Evolutionary conservation across 2,888 invertebrate species (phyloP), one percentile per base, ranked within the genome.

Genomic region (Nycteola revayana): DNA sequence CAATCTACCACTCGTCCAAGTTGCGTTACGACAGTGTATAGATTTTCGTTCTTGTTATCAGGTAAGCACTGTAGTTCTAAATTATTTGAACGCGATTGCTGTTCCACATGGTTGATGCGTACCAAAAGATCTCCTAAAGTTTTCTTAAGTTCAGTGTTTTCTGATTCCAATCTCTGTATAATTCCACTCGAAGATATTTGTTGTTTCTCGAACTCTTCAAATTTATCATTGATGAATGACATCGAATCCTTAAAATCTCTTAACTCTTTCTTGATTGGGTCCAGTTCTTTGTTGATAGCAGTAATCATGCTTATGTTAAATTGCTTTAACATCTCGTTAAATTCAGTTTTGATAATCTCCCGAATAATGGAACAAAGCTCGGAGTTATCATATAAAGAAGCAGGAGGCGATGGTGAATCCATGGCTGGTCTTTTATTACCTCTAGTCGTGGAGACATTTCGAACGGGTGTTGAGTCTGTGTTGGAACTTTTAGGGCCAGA

Each of bases 21-120:
- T 14, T 27, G 27, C 3, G 27, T 24, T 7, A 28, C 18, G 2
- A 33, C 10, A 10, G 11, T 33, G 9, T 23, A 28, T 3, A 33
- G 9, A 18, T 33, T 33, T 23, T 33, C 32, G 5, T 11, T 25
- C 25, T 20, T 25, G 2, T 32, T 32, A 14, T 30, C 29, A 9
- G 29, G 29, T 6, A 32, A 4, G 18, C 32, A 32, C 21, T 32
- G 32, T 10, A 33, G 7, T 7, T 33, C 33, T 10, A 33, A 6
- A 10, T 33, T 33, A 14, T 33, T 33, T 2, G 27, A 7, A 9
- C 33, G 10, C 1, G 33, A 9, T 7, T 33, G 33, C 5, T 33
- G 33, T 28, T 28, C 33, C 17, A 33, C 2, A 14, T 33, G 20
- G 2, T 8, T 9, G 1, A 28, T 3, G n/a, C 26, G 14, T 4